Evolutionary conservation across 2,797 vertebrate genomes (phyloP).

Genomic region (Sphaeramia orbicularis): DNA sequence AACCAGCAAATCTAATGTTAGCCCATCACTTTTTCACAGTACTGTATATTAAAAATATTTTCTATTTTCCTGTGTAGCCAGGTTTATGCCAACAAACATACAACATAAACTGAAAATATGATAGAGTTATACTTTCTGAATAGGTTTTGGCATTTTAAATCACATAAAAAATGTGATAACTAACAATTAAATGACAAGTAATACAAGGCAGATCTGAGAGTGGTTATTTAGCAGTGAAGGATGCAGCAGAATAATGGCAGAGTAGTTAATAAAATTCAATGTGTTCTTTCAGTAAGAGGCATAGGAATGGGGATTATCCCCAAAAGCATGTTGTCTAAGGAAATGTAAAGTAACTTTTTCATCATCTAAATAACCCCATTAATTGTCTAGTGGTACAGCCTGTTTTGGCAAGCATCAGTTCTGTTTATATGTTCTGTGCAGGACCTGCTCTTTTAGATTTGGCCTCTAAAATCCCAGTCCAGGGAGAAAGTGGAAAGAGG

Average conservation of each 20-base stretch:
- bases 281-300: neutral
- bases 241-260: neutral
- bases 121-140: no score
- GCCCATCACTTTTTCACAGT: no score
- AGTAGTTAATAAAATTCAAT: neutral
- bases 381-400: neutral
- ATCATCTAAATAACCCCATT: conserved; percentile 7
- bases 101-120: no score
- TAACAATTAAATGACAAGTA: no score
- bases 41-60: no score
- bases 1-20: no score
- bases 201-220: no score
- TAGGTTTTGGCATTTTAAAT: no score
- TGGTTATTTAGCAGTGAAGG: no score
- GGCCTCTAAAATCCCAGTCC: conserved; percentile 2
- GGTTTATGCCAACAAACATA: no score
- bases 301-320: neutral
- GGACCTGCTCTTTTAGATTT: neutral
- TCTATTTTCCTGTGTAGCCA: no score
- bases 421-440: conserved; percentile 19
- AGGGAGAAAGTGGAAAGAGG: conserved; percentile 34
- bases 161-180: no score
- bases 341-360: neutral
- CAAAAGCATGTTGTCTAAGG: neutral
- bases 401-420: neutral